Percentiles rank a stretch among this genome's conserved stretches.
phyloP scores from a whole-genome alignment of 2,888 invertebrate species.

The Camponotus fellah region DNA sequence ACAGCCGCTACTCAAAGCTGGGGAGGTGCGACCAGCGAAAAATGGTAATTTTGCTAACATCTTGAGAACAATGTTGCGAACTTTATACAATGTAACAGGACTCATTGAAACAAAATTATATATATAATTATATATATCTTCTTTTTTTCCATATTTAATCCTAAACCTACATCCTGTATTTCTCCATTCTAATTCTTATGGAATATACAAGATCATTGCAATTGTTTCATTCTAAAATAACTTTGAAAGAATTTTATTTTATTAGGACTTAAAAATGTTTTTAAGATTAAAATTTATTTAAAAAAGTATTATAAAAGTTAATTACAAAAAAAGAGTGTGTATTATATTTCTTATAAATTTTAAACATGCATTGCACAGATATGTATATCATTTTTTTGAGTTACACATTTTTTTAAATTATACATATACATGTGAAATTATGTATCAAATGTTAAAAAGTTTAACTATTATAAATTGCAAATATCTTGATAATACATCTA shows the following conservation, averaged over 20 bases:
- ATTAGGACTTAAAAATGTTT: background rate
- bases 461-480: background rate
- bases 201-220: background rate
- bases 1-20: slow-evolving; percentile 86
- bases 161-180: background rate
- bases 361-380: no score
- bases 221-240: background rate
- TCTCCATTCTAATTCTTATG: background rate
- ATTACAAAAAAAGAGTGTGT: no score
- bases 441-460: background rate
- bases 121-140: background rate
- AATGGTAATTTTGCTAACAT: slow-evolving; percentile 78
- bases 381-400: no score
- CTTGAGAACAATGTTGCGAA: slow-evolving; percentile 60
- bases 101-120: slow-evolving; percentile 37
- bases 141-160: slow-evolving; percentile 7
- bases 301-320: no score
- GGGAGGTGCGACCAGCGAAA: slow-evolving; percentile 88
- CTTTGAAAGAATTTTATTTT: background rate
- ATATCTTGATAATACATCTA: background rate
- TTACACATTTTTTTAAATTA: no score
- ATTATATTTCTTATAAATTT: no score
- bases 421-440: no score
- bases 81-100: slow-evolving; percentile 79
- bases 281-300: no score